Conservation (phyloP, 1,140 invertebrate species). For the Drosophila prosaltans region DNA sequence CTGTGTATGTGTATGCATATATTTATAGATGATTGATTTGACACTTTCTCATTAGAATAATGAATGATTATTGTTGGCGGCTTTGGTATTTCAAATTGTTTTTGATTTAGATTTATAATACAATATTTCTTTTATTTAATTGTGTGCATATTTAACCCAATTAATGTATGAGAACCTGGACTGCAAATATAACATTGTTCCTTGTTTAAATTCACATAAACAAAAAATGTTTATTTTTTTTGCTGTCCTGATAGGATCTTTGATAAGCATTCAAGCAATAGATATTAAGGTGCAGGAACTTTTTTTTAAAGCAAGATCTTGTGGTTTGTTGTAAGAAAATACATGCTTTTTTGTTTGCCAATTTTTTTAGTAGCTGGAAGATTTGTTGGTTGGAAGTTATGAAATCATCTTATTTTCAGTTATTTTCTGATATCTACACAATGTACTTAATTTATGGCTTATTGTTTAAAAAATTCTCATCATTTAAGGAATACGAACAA, state of each 20-base stretch:
- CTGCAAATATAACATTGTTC: background rate
- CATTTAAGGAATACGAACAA: too few species aligned
- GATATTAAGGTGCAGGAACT: background rate
- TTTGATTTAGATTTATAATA: conserved; percentile 8
- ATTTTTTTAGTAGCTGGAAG: too few species aligned
- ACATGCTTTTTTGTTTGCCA: too few species aligned
- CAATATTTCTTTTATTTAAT: background rate
- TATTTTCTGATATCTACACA: too few species aligned
- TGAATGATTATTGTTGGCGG: background rate
- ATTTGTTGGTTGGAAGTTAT: too few species aligned
- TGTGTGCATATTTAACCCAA: background rate
- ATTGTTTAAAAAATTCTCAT: too few species aligned
- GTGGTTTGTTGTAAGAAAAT: too few species aligned
- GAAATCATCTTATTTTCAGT: too few species aligned
- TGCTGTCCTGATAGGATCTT: background rate
- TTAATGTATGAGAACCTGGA: background rate
- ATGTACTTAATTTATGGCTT: too few species aligned
- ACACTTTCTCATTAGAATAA: conserved; percentile 18
- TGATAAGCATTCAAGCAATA: background rate
- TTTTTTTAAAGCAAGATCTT: too few species aligned
- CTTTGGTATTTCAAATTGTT: conserved; percentile 7
- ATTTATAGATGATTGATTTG: conserved; percentile 42
- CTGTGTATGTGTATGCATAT: conserved; percentile 26
- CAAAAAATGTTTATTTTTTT: too few species aligned
- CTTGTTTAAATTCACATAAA: too few species aligned